Conservation (phyloP, 2,113 vertebrate species). For the Atherinomorus stipes region DNA sequence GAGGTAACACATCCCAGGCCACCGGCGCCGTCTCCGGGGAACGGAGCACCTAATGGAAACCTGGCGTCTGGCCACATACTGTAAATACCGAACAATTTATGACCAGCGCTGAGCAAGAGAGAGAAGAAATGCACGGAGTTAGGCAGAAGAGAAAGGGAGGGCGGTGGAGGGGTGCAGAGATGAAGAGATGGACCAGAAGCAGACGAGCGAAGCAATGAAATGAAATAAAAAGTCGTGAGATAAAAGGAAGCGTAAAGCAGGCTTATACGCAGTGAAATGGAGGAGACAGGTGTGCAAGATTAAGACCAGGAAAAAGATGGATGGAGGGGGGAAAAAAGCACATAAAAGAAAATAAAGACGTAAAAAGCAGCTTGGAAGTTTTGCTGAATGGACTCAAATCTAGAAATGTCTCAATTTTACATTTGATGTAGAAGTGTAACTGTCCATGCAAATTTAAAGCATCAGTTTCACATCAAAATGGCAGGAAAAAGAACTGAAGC, state of each 20-base stretch:
- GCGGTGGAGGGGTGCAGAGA: slow-evolving; percentile 29
- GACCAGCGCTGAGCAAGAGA: slow-evolving; percentile 48
- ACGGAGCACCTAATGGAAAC: slow-evolving; percentile 79
- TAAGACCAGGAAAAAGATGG: not conserved
- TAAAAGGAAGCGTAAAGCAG: slow-evolving; percentile 32
- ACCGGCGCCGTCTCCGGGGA: slow-evolving; percentile 72
- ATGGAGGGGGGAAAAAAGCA: too few species aligned
- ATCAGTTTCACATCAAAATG: too few species aligned
- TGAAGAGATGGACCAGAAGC: slow-evolving; percentile 52
- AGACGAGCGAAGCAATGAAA: slow-evolving; percentile 43
- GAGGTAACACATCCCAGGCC: slow-evolving; percentile 79
- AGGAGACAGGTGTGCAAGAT: slow-evolving; percentile 25
- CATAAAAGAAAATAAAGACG: too few species aligned
- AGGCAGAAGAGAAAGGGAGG: not conserved
- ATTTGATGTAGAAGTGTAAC: too few species aligned
- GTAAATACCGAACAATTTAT: slow-evolving; percentile 79
- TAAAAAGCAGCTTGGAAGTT: too few species aligned
- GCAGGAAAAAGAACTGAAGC: too few species aligned
- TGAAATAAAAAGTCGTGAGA: slow-evolving; percentile 32
- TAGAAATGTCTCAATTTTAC: too few species aligned
- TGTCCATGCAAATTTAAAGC: too few species aligned
- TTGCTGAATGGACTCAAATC: too few species aligned
- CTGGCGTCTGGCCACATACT: slow-evolving; percentile 76
- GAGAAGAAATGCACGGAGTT: slow-evolving; percentile 11
- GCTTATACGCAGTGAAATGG: not conserved